Conservation (phyloP, 2,888 invertebrate genomes). For the Pilophorus perplexus region DNA sequence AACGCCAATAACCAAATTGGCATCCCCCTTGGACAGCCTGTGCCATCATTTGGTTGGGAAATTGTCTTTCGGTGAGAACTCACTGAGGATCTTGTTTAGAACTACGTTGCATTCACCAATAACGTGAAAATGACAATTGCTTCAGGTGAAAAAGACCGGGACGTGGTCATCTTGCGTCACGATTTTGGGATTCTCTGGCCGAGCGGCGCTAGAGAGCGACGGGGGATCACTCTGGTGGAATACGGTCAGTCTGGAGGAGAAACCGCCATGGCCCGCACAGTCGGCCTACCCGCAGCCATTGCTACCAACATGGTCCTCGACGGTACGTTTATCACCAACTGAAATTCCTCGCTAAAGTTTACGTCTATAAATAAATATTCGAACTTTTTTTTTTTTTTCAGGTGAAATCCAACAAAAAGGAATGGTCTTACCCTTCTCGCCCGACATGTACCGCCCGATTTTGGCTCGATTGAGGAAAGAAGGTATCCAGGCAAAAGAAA, state of each 20-base stretch:
- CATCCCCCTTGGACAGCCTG: conserved; percentile 88
- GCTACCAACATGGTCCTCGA: conserved; percentile 97
- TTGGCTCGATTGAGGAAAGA: conserved; percentile 80
- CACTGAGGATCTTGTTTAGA: background rate
- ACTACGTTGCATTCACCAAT: background rate
- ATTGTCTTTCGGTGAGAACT: conserved; percentile 65
- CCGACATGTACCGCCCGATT: conserved; percentile 90
- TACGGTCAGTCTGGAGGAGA: conserved; percentile 79
- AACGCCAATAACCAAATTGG: conserved; percentile 73
- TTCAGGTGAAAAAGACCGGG: conserved; percentile 73
- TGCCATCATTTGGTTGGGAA: conserved; percentile 82
- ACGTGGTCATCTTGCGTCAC: conserved; percentile 90
- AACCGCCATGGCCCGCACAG: conserved; percentile 95
- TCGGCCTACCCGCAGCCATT: conserved; percentile 91
- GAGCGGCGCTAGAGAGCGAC: conserved; percentile 75
- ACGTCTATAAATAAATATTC: no score
- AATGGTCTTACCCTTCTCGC: conserved; percentile 84
- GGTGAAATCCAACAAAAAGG: conserved; percentile 96
- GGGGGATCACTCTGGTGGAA: conserved; percentile 82
- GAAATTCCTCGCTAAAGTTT: no score
- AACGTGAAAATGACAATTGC: background rate
- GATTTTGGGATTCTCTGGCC: conserved; percentile 91
- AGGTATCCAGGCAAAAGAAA: conserved; percentile 72
- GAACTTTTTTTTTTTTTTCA: conserved; percentile 52
- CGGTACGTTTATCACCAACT: no score